A percentile compares a stretch with the other conserved stretches of the same genome.
Evolutionary conservation across 1,140 invertebrate species (phyloP).

Genomic region (Meloidogyne chitwoodi): DNA sequence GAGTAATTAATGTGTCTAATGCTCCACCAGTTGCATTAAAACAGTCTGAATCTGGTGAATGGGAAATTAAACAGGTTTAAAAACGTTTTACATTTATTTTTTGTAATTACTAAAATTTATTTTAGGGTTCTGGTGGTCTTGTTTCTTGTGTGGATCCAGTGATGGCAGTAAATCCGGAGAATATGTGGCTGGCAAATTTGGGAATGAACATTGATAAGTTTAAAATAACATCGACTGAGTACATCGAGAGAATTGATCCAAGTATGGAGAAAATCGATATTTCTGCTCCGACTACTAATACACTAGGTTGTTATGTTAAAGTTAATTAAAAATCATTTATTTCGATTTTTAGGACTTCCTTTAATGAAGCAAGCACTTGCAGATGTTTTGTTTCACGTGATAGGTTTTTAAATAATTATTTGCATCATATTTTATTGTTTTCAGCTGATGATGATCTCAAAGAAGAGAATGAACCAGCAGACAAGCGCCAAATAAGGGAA

Average conservation of each 20-base stretch:
- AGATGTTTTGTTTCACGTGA: constrained; percentile 59
- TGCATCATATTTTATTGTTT: neutral
- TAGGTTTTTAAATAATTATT: constrained; percentile 15
- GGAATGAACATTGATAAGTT: constrained; percentile 56
- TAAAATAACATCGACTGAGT: constrained; percentile 36
- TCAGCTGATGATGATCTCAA: constrained; percentile 52
- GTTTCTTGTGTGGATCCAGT: constrained; percentile 59
- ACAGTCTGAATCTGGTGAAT: constrained; percentile 53
- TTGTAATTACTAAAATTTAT: neutral
- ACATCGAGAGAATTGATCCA: constrained; percentile 29
- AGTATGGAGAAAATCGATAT: constrained; percentile 1
- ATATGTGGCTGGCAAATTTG: constrained; percentile 59
- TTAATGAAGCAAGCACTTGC: constrained; percentile 56
- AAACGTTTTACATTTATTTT: neutral
- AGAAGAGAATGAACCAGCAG: constrained; percentile 35
- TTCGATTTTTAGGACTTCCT: constrained; percentile 36
- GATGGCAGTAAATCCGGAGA: constrained; percentile 57
- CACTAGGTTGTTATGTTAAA: constrained; percentile 23
- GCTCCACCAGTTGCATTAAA: constrained; percentile 58
- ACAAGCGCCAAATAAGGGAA: constrained; percentile 35
- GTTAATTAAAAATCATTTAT: neutral
- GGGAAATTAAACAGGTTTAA: constrained; percentile 57
- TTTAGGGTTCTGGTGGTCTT: constrained; percentile 52
- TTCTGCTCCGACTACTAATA: constrained; percentile 55
- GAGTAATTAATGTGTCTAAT: constrained; percentile 59